Evolutionary conservation across 2,888 invertebrate species (phyloP).

Genomic region (Elegia similella): DNA sequence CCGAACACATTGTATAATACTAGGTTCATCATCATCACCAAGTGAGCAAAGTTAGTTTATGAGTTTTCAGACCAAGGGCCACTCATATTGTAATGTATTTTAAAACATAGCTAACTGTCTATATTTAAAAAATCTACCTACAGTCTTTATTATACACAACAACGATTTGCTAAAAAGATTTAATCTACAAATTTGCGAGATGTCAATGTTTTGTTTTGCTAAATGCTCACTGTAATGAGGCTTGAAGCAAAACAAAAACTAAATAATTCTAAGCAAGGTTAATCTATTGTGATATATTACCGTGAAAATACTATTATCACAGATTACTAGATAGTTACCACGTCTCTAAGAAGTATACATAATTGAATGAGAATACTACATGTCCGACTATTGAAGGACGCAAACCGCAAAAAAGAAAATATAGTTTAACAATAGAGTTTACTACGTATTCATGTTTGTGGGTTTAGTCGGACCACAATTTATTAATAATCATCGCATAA

Average conservation of each 20-base stretch:
- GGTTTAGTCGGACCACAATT: too few species aligned
- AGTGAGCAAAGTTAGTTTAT: too few species aligned
- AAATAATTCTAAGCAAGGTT: not conserved
- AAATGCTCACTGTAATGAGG: not conserved
- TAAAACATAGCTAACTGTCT: too few species aligned
- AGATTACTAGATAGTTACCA: too few species aligned
- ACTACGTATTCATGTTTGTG: too few species aligned
- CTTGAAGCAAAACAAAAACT: not conserved
- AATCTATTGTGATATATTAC: not conserved
- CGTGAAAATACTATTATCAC: not conserved
- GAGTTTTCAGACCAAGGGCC: too few species aligned
- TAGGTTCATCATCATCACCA: too few species aligned
- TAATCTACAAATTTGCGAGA: not conserved
- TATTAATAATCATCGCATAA: too few species aligned
- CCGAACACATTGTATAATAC: too few species aligned
- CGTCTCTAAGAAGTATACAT: not conserved
- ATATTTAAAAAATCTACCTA: too few species aligned
- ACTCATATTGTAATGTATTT: too few species aligned
- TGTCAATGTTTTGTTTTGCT: not conserved
- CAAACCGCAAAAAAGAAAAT: not conserved
- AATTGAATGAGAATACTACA: not conserved
- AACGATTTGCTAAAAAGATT: not conserved
- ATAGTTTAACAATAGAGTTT: too few species aligned
- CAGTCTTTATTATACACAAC: not conserved
- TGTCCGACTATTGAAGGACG: not conserved